Conservation (phyloP, 2,113 vertebrate genomes). For the Laticauda laticaudata region DNA sequence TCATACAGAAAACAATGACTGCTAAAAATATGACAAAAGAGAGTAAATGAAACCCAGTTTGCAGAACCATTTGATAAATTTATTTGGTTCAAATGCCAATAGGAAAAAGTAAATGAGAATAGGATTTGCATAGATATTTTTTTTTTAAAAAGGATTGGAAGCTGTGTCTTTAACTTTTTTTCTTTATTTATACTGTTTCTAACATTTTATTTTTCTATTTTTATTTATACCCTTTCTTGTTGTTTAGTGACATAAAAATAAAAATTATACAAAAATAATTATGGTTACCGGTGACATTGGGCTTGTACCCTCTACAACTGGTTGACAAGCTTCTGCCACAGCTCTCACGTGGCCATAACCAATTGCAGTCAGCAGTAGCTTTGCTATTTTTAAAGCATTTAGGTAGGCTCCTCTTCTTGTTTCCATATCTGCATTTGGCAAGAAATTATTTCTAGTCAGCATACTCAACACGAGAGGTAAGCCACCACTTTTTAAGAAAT, state of each 20-base stretch:
- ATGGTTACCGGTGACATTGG: constrained; percentile 87
- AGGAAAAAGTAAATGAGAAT: neutral
- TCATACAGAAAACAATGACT: neutral
- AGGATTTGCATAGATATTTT: neutral
- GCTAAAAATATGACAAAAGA: neutral
- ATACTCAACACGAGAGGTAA: constrained; percentile 95
- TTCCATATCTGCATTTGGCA: constrained; percentile 98
- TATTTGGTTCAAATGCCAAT: neutral
- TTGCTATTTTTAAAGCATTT: constrained; percentile 97
- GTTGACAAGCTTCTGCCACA: constrained; percentile 96
- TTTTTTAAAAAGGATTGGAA: neutral
- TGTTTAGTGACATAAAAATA: neutral
- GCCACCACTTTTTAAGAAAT: constrained; percentile 96
- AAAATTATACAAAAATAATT: neutral
- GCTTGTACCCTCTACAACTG: constrained; percentile 88
- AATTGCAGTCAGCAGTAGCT: constrained; percentile 93
- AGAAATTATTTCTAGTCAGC: constrained; percentile 98
- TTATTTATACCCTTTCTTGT: neutral
- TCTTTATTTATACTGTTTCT: neutral
- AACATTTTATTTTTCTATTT: neutral
- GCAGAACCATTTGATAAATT: neutral
- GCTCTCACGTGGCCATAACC: constrained; percentile 96
- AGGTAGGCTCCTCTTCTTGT: constrained; percentile 96
- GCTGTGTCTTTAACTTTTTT: neutral
- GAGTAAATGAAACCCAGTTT: neutral